Conservation (phyloP, 2,113 vertebrate species). For the Menidia beryllina region DNA sequence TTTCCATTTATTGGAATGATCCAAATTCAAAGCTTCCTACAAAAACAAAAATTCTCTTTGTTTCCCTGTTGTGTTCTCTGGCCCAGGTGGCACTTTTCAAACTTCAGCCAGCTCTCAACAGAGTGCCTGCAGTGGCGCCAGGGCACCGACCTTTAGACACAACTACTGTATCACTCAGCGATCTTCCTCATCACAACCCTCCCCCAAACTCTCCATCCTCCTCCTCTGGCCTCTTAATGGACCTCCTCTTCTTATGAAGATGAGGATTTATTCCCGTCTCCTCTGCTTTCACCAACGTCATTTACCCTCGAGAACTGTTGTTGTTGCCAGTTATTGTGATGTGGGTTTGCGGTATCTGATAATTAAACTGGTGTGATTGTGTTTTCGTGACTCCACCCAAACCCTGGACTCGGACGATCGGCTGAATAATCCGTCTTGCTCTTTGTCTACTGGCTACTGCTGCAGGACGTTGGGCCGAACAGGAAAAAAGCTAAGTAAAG, state of each 20-base stretch:
- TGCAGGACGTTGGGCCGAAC: slow-evolving; percentile 45
- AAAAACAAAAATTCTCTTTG: background rate
- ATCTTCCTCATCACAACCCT: slow-evolving; percentile 56
- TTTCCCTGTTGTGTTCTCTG: slow-evolving; percentile 19
- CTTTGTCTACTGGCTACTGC: slow-evolving; percentile 12
- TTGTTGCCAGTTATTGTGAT: slow-evolving; percentile 49
- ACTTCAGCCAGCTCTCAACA: slow-evolving; percentile 75
- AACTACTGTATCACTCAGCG: slow-evolving; percentile 81
- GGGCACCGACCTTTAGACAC: slow-evolving; percentile 76
- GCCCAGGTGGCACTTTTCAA: slow-evolving; percentile 76
- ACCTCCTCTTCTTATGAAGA: slow-evolving; percentile 51
- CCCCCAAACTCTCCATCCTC: slow-evolving; percentile 39
- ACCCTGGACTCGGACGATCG: background rate
- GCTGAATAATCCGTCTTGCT: slow-evolving; percentile 43
- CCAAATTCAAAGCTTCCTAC: background rate
- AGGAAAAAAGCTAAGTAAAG: slow-evolving; percentile 61
- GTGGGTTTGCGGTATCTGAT: slow-evolving; percentile 6
- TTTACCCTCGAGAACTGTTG: slow-evolving; percentile 28
- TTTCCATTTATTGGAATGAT: too few relatives aligned
- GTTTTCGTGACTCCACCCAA: slow-evolving; percentile 27
- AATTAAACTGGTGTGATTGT: slow-evolving; percentile 49
- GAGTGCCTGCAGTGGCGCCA: slow-evolving; percentile 77
- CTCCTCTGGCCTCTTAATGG: slow-evolving; percentile 16
- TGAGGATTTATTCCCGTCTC: slow-evolving; percentile 32
- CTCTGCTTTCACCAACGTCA: slow-evolving; percentile 32